These are phyloP conservation scores for Hylomyscus alleni DNA, from an alignment of 2,797 vertebrate genomes.

Conservation along the genomic window DNA sequence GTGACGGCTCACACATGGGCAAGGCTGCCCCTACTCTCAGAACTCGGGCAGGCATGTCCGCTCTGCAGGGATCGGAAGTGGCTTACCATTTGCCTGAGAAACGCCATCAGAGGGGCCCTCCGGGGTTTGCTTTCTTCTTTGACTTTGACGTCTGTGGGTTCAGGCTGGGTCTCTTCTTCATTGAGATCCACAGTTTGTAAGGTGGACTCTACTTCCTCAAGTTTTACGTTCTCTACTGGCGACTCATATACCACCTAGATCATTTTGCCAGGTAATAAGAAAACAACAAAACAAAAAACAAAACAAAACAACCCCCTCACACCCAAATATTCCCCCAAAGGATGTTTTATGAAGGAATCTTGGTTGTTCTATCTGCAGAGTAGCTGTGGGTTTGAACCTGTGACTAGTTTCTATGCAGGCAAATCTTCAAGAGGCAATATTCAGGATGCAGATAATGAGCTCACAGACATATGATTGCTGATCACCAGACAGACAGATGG, in stretches of 20 bases:
- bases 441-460: accelerated
- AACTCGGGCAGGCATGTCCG: accelerated
- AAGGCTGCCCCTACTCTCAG: accelerated
- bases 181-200: slow-evolving; percentile 70
- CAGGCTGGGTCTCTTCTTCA: slow-evolving; percentile 67
- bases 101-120: slow-evolving; percentile 89
- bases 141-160: slow-evolving; percentile 73
- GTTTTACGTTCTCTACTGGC: slow-evolving; percentile 78
- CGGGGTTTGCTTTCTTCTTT: slow-evolving; percentile 90
- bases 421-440: background rate
- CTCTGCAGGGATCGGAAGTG: accelerated
- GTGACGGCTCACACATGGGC: accelerated
- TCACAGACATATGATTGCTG: background rate
- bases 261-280: slow-evolving; percentile 70
- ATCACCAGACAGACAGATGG: background rate
- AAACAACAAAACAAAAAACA: background rate
- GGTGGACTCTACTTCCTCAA: slow-evolving; percentile 75
- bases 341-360: background rate
- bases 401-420: background rate
- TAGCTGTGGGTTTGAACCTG: background rate
- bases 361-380: accelerated
- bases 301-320: background rate
- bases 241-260: slow-evolving; percentile 87
- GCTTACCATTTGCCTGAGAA: slow-evolving; percentile 97
- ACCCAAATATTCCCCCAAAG: background rate